A percentile compares a stretch with the other conserved stretches of the same genome.
phyloP scores from a whole-genome alignment of 2,113 vertebrate genomes.

The Murina feae region DNA sequence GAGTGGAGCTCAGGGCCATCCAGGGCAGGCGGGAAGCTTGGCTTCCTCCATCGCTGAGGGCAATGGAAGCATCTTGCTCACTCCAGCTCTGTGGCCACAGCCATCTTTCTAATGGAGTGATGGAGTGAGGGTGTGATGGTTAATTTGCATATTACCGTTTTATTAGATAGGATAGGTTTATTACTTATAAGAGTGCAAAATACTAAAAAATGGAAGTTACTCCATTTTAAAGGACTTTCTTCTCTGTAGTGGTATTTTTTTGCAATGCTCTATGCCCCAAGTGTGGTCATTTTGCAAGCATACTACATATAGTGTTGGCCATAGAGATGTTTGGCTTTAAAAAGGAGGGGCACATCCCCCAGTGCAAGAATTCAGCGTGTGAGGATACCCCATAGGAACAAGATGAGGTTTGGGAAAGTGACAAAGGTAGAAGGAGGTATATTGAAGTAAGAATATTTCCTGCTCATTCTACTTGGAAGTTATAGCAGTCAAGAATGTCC shows the following conservation, averaged over 20 bases:
- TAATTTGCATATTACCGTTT: too few species aligned
- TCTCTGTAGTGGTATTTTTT: neutral
- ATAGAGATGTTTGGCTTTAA: neutral
- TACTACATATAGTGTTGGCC: neutral
- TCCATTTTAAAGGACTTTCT: neutral
- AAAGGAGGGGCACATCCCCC: neutral
- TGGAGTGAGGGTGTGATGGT: too few species aligned
- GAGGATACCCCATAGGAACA: neutral
- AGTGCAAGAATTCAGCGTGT: neutral
- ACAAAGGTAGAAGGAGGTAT: neutral
- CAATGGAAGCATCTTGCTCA: too few species aligned
- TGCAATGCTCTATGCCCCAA: neutral
- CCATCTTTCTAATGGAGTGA: too few species aligned
- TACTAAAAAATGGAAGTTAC: neutral
- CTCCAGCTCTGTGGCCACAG: too few species aligned
- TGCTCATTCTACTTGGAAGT: neutral
- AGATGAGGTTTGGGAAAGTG: neutral
- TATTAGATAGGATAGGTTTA: neutral
- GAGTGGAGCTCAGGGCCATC: too few species aligned
- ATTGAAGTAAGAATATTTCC: neutral
- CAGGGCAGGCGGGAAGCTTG: too few species aligned
- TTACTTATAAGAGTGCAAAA: neutral
- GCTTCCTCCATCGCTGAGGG: too few species aligned
- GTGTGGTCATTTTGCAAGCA: neutral
- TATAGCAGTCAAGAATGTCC: neutral